Conservation (phyloP, 2,113 vertebrate genomes). For the Corvus cornix region DNA sequence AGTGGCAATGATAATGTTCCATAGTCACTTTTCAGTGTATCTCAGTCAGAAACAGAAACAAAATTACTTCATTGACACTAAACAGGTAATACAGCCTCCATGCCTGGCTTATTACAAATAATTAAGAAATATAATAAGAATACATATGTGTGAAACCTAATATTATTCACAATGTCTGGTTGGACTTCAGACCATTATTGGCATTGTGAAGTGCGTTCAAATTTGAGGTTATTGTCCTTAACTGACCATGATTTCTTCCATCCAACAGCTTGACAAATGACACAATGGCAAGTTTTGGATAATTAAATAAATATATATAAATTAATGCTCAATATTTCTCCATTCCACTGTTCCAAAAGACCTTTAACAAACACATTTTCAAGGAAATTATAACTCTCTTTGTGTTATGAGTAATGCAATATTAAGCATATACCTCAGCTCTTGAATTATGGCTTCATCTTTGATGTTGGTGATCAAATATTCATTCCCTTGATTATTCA, state of each 20-base stretch:
- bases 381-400: background rate
- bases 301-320: background rate
- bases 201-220: background rate
- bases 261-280: background rate
- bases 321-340: background rate
- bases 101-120: background rate
- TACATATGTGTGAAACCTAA: background rate
- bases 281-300: background rate
- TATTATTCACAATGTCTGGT: background rate
- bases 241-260: background rate
- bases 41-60: background rate
- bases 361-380: background rate
- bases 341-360: background rate
- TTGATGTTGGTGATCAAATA: slow-evolving; percentile 54
- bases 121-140: background rate
- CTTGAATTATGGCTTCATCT: background rate
- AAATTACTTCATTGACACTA: background rate
- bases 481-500: slow-evolving; percentile 48
- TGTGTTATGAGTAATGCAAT: background rate
- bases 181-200: background rate
- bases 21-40: background rate
- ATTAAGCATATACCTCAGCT: slow-evolving; percentile 11
- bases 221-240: background rate
- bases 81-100: background rate
- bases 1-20: background rate